Conservation (phyloP, 2,113 vertebrate species). For the Tamias sibiricus region DNA sequence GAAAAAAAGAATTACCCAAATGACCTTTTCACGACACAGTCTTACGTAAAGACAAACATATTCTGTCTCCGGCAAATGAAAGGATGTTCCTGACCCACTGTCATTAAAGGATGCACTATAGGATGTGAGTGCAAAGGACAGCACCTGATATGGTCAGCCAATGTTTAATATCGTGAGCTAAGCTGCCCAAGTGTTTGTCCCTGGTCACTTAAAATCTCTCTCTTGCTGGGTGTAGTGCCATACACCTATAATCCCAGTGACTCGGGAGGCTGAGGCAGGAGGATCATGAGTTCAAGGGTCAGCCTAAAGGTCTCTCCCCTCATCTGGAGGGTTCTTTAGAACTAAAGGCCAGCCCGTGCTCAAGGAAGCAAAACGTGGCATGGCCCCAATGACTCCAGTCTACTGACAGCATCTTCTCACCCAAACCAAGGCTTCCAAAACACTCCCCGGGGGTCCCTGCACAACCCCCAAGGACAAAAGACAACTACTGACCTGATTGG, state of each 20-base stretch:
- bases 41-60: neutral
- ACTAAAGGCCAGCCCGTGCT: neutral
- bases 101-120: neutral
- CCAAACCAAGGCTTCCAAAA: neutral
- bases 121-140: neutral
- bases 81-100: neutral
- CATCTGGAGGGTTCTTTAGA: neutral
- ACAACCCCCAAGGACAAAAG: neutral
- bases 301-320: neutral
- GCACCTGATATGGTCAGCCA: neutral
- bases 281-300: no score
- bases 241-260: no score
- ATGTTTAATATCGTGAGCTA: neutral
- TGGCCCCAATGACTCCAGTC: neutral
- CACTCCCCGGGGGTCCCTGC: accelerated
- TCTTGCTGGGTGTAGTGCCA: no score
- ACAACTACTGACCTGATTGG: slow-evolving; percentile 90
- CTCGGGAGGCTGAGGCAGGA: no score
- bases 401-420: neutral
- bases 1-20: slow-evolving; percentile 11
- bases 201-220: neutral
- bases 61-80: neutral
- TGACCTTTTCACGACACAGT: neutral
- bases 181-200: neutral
- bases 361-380: neutral